These are phyloP conservation scores for Dasypogon diadema DNA, from an alignment of 2,888 invertebrate species.

Conservation along the genomic window DNA sequence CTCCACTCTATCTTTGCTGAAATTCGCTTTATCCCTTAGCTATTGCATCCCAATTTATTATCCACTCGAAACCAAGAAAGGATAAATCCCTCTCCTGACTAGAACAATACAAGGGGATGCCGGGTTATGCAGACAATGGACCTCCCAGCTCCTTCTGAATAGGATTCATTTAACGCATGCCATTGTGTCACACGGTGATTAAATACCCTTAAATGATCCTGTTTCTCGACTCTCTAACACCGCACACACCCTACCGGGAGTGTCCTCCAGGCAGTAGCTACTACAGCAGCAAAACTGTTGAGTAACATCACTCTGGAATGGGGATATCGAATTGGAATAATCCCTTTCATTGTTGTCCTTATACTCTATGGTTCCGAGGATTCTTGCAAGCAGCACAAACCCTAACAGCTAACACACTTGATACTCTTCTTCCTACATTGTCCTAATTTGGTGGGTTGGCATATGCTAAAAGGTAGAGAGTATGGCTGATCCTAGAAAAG, in stretches of 20 bases:
- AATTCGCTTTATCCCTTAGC: not conserved
- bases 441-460: conserved; percentile 48
- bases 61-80: conserved; percentile 43
- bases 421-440: conserved; percentile 15
- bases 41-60: conserved; percentile 49
- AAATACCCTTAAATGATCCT: conserved; percentile 55
- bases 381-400: not conserved
- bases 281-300: conserved; percentile 38
- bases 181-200: conserved; percentile 56
- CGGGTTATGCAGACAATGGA: conserved; percentile 51
- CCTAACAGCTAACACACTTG: not conserved
- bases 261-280: conserved; percentile 22
- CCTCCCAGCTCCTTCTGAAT: conserved; percentile 49
- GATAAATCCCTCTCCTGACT: conserved; percentile 53
- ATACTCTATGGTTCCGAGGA: not conserved
- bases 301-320: conserved; percentile 30
- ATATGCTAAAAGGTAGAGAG: conserved; percentile 13
- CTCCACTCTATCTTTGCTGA: conserved; percentile 1
- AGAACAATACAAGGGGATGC: conserved; percentile 49
- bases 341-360: conserved; percentile 35
- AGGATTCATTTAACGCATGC: conserved; percentile 55
- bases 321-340: conserved; percentile 48
- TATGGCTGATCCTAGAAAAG: conserved; percentile 18
- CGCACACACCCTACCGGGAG: conserved; percentile 16
- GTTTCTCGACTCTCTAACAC: conserved; percentile 16